phyloP scores from a whole-genome alignment of 2,797 vertebrate genomes.

The Dendrocincla fuliginosa region DNA sequence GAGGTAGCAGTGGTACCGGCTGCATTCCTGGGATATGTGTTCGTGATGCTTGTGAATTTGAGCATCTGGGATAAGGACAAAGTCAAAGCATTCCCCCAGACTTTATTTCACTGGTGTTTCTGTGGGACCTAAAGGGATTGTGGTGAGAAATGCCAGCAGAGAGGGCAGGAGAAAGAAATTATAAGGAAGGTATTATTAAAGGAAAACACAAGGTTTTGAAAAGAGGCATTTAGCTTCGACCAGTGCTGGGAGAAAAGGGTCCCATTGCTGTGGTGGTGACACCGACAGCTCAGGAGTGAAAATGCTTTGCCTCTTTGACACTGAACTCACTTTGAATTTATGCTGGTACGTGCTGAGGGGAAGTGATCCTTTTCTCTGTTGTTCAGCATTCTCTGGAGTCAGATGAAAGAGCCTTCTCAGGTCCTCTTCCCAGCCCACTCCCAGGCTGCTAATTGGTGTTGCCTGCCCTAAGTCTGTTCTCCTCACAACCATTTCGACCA shows the following conservation, averaged over 20 bases:
- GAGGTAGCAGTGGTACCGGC: background rate
- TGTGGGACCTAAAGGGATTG: background rate
- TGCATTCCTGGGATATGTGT: accelerated
- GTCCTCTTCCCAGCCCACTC: background rate
- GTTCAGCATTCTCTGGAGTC: background rate
- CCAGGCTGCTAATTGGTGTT: background rate
- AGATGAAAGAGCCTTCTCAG: background rate
- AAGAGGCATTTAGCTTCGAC: background rate
- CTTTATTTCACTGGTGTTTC: background rate
- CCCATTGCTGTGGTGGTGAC: accelerated
- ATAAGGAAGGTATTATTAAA: background rate
- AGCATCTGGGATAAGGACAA: background rate
- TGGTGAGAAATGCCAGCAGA: background rate
- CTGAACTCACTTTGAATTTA: background rate
- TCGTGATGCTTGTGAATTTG: background rate
- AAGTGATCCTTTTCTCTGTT: background rate
- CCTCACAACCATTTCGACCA: background rate
- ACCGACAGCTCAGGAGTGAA: background rate
- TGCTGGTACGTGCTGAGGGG: background rate
- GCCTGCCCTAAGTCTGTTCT: background rate
- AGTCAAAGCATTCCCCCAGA: background rate
- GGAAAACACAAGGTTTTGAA: background rate
- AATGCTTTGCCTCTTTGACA: background rate
- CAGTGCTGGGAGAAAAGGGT: background rate
- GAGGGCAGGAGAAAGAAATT: background rate